Base-by-base conservation (phyloP, 1,140 invertebrate species). In the Trypoxylus dichotomus region DNA sequence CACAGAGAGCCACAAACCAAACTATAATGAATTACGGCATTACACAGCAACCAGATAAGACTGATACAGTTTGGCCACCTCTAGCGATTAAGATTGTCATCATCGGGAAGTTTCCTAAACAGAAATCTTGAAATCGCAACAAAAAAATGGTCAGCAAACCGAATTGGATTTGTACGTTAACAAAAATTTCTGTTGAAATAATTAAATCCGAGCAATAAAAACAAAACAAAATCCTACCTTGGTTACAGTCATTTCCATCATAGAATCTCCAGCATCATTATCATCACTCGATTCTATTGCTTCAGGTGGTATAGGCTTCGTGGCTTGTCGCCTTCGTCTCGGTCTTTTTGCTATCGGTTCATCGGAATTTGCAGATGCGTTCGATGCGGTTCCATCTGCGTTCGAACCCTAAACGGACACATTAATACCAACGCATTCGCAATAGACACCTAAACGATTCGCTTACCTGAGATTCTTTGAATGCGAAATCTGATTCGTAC, bases 281-380 rank as follows among this genome's bases (percentile, higher is more conserved):
- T 68, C 60, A 25, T 74, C 72, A 29, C 32, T 43, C 1, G 72
- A 41, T 15, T 74, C 41, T 74, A 74, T 19, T 7, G 29, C 19
- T 10, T 74, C 72, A 15, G 19, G 24, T 25, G 60, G 60, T 24
- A 74, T 74, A 10, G 41, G 72, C 27, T 74, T 74, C 5, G 60
- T 24, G n/a, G 41, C 72, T 42, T 74, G 72, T 37, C 41, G 13
- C 29, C 29, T 24, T 87, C 87, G 8, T 81, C 86, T 68, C 63
- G 81, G 78, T 47, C 80, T 78, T 82, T 85, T 79, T 77, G 78
- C 19, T 75, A 78, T 21, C 32, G 84, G 80, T 77, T 83, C 84
- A 41, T 84, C 84, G 72, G 73, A 58, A 29, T 75, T 58, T 19
- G 43, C 54, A 11, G 75, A 54, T 75, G 15, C 13, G 29, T 74